phyloP scores from a whole-genome alignment of 2,888 invertebrate species.

The Watsonalla binaria region DNA sequence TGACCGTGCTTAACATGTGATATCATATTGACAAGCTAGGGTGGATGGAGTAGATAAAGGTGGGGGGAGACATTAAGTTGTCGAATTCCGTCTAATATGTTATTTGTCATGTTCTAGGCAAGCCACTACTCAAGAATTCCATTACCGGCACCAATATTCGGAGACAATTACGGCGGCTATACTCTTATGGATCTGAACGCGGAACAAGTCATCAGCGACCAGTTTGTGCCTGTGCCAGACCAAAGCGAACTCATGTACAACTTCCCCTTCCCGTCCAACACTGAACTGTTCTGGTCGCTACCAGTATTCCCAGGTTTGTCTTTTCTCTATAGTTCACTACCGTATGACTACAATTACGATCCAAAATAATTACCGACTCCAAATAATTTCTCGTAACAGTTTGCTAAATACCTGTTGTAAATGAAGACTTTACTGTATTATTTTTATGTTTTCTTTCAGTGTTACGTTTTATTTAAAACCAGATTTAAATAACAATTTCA shows the following conservation, averaged over 20 bases:
- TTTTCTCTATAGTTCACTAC: neutral
- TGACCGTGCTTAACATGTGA: too few relatives aligned
- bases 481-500: neutral
- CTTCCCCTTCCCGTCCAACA: conserved; percentile 45
- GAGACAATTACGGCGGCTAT: conserved; percentile 60
- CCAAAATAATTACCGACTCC: neutral
- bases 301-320: conserved; percentile 61
- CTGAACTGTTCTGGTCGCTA: conserved; percentile 63
- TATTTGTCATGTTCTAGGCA: conserved; percentile 32
- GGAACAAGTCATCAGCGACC: conserved; percentile 48
- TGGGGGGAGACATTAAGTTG: too few relatives aligned
- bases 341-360: neutral
- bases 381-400: too few relatives aligned
- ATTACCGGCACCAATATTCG: conserved; percentile 59
- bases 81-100: too few relatives aligned
- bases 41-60: too few relatives aligned
- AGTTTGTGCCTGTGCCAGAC: conserved; percentile 53
- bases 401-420: too few relatives aligned
- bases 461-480: too few relatives aligned
- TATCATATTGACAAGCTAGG: too few relatives aligned
- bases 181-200: conserved; percentile 55
- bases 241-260: conserved; percentile 62
- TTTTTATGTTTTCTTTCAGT: too few relatives aligned
- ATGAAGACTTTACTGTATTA: too few relatives aligned
- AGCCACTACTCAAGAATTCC: conserved; percentile 48